Evolutionary conservation across 2,113 vertebrate genomes (phyloP).

Genomic region (Thymallus thymallus): DNA sequence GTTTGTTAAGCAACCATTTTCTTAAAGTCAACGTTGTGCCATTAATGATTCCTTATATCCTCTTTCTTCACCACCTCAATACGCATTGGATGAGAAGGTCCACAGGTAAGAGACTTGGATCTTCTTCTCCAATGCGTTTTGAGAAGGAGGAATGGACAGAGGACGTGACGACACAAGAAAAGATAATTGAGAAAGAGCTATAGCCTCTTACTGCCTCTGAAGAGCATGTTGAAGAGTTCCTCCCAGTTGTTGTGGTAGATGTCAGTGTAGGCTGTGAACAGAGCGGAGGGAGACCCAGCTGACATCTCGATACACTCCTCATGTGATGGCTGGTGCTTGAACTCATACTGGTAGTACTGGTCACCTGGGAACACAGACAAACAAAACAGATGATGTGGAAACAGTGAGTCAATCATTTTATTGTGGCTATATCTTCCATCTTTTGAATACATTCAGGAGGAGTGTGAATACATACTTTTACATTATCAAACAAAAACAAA

Average conservation of each 20-base stretch:
- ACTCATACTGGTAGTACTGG: slow-evolving; percentile 87
- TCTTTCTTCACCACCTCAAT: too few species aligned
- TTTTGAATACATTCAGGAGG: neutral
- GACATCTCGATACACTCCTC: slow-evolving; percentile 80
- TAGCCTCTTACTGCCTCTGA: slow-evolving; percentile 63
- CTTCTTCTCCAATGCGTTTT: too few species aligned
- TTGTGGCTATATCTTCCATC: neutral
- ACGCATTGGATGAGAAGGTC: too few species aligned
- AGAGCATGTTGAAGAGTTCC: slow-evolving; percentile 75
- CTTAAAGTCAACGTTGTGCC: neutral
- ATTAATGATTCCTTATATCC: too few species aligned
- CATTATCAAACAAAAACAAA: too few species aligned
- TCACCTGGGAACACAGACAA: slow-evolving; percentile 66
- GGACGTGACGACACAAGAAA: neutral
- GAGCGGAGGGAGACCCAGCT: slow-evolving; percentile 70
- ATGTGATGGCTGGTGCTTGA: slow-evolving; percentile 84
- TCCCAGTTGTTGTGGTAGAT: slow-evolving; percentile 80
- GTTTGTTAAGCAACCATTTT: neutral
- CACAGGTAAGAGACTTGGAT: too few species aligned
- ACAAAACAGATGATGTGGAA: too few species aligned
- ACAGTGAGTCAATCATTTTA: neutral
- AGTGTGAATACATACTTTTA: too few species aligned
- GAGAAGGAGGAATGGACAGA: neutral
- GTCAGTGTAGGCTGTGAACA: slow-evolving; percentile 81
- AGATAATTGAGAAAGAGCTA: too few species aligned